These are phyloP conservation scores for Choreutis nemorana DNA, from an alignment of 2,888 invertebrate species.

Conservation along the genomic window DNA sequence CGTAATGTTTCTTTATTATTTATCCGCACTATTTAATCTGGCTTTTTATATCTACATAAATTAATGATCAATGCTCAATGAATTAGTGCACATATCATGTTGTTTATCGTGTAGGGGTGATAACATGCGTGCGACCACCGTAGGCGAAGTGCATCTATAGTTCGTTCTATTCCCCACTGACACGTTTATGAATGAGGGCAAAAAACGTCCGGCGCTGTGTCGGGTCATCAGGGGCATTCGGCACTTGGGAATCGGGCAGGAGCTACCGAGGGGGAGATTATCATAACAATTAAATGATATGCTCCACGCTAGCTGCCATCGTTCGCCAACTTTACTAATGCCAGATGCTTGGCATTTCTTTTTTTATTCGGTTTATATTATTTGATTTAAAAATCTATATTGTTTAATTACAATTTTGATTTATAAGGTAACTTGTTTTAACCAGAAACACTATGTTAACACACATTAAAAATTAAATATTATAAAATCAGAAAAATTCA, in stretches of 20 bases:
- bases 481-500: no score
- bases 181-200: slow-evolving; percentile 36
- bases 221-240: slow-evolving; percentile 13
- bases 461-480: no score
- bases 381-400: no score
- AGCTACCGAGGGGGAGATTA: slow-evolving; percentile 25
- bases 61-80: no score
- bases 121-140: slow-evolving; percentile 19
- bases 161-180: slow-evolving; percentile 25
- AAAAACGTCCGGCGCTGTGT: slow-evolving; percentile 18
- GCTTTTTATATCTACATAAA: slow-evolving; percentile 4
- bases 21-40: no score
- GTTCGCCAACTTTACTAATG: slow-evolving; percentile 23
- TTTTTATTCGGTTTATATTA: no score
- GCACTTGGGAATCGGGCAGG: no score
- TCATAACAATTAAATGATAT: slow-evolving; percentile 33
- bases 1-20: no score
- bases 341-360: slow-evolving; percentile 28
- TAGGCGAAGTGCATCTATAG: slow-evolving; percentile 23
- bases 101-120: slow-evolving; percentile 19
- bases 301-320: slow-evolving; percentile 25
- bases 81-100: no score
- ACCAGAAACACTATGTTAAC: no score
- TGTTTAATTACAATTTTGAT: no score
- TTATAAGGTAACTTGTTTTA: no score